These are phyloP conservation scores for Antedon mediterranea DNA, from an alignment of 53 echinoderm and acorn worm genomes.

Conservation along the genomic window DNA sequence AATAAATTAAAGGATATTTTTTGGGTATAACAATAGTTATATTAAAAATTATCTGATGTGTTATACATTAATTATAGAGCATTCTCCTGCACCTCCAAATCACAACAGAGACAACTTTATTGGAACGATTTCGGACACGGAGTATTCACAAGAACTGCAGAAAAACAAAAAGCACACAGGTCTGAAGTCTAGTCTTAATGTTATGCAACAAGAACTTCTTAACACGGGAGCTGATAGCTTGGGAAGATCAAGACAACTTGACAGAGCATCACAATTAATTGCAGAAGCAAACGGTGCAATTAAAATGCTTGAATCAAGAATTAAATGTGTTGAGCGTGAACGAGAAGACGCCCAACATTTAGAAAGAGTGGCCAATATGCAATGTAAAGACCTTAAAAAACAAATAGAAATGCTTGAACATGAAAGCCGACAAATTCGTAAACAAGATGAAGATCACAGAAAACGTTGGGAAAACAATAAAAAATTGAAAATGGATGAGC, in stretches of 20 bases:
- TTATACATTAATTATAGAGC: too few relatives aligned
- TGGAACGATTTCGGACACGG: not conserved
- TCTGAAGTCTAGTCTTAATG: not conserved
- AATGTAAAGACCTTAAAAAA: conserved; percentile 17
- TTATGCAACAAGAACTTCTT: conserved; percentile 23
- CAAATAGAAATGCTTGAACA: conserved; percentile 27
- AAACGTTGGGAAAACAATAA: not conserved
- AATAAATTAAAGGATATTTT: too few relatives aligned
- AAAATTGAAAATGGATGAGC: conserved; percentile 2
- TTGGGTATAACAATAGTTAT: too few relatives aligned
- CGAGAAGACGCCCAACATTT: conserved; percentile 17
- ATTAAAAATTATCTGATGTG: too few relatives aligned
- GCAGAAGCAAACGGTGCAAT: conserved; percentile 38
- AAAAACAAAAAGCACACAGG: not conserved
- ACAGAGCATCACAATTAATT: conserved; percentile 27
- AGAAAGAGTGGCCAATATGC: conserved; percentile 14
- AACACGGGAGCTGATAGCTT: conserved; percentile 28
- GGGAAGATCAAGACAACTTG: conserved; percentile 28
- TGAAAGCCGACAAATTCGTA: conserved; percentile 15
- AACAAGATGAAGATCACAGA: not conserved
- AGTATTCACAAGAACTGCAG: not conserved
- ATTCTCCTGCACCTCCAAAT: not conserved
- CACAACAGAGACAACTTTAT: not conserved
- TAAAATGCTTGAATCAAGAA: conserved; percentile 15
- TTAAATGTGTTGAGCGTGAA: conserved; percentile 12